Conservation (phyloP, 2,113 vertebrate species). For the Gambusia affinis region DNA sequence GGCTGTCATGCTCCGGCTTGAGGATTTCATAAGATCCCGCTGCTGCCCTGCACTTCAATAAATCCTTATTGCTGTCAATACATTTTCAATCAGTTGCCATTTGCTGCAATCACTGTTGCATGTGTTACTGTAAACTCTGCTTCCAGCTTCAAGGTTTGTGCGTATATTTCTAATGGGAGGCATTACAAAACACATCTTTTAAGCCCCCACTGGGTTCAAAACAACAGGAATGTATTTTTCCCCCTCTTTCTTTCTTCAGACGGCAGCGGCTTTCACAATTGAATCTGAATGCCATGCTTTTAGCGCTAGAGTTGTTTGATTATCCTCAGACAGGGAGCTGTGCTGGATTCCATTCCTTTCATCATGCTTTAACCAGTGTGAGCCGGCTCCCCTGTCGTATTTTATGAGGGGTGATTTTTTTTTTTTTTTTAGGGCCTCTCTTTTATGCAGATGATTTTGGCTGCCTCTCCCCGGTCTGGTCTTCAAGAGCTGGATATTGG, state of each 20-base stretch:
- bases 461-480: conserved; percentile 65
- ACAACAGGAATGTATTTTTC: conserved; percentile 69
- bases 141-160: conserved; percentile 28
- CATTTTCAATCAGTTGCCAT: conserved; percentile 47
- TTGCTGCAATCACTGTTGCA: conserved; percentile 32
- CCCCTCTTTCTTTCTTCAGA: conserved; percentile 64
- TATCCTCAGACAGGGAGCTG: conserved; percentile 73
- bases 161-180: conserved; percentile 58
- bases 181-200: conserved; percentile 67
- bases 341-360: conserved; percentile 76
- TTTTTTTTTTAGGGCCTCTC: conserved; percentile 64
- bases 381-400: conserved; percentile 69
- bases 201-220: conserved; percentile 67
- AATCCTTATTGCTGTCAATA: conserved; percentile 52
- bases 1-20: conserved; percentile 36
- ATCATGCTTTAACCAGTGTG: conserved; percentile 75
- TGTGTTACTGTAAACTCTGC: conserved; percentile 30
- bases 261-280: conserved; percentile 66
- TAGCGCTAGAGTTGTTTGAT: conserved; percentile 73
- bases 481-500: conserved; percentile 71
- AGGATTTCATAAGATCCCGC: conserved; percentile 34
- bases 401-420: conserved; percentile 77
- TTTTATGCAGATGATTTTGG: conserved; percentile 72
- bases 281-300: conserved; percentile 76
- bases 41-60: conserved; percentile 43